A percentile compares a stretch with the other conserved stretches of the same genome.
Conservation (phyloP, 2,888 invertebrate genomes). For the Mesorhabditis belari region DNA sequence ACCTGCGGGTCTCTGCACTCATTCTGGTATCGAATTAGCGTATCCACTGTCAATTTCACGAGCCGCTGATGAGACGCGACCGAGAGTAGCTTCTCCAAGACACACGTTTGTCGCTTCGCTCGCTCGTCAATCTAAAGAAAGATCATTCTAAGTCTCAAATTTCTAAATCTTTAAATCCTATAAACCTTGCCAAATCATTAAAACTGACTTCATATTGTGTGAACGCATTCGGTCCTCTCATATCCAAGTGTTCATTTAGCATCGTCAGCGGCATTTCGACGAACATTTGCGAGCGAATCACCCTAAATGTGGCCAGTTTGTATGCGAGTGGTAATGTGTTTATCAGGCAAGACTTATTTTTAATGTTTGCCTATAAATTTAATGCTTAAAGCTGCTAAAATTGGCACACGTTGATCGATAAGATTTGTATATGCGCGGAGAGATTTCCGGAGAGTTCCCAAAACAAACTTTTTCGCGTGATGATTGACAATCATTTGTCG, state of each 20-base stretch:
- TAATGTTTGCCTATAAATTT: too few relatives aligned
- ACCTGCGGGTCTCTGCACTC: slow-evolving; percentile 25
- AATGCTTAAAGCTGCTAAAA: too few relatives aligned
- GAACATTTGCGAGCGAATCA: slow-evolving; percentile 23
- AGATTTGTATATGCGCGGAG: too few relatives aligned
- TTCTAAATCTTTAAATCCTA: slow-evolving; percentile 4
- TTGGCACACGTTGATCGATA: too few relatives aligned
- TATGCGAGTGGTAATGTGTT: too few relatives aligned
- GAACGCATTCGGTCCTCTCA: slow-evolving; percentile 35
- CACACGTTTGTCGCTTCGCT: slow-evolving; percentile 8
- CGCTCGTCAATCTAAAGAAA: slow-evolving; percentile 30
- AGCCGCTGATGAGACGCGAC: slow-evolving; percentile 38
- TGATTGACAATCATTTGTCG: slow-evolving; percentile 33
- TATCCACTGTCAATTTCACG: slow-evolving; percentile 20
- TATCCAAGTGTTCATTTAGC: slow-evolving; percentile 33
- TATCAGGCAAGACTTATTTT: too few relatives aligned
- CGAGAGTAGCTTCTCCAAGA: slow-evolving; percentile 28
- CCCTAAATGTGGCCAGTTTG: too few relatives aligned
- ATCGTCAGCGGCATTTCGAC: slow-evolving; percentile 33
- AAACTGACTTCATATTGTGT: slow-evolving; percentile 25
- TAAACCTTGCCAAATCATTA: neutral
- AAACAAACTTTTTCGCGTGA: too few relatives aligned
- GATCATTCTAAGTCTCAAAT: neutral
- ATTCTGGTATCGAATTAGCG: slow-evolving; percentile 15
- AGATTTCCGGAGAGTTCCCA: too few relatives aligned